Evolutionary conservation across 2,797 vertebrate species (phyloP).

Genomic region (Alosa sapidissima): DNA sequence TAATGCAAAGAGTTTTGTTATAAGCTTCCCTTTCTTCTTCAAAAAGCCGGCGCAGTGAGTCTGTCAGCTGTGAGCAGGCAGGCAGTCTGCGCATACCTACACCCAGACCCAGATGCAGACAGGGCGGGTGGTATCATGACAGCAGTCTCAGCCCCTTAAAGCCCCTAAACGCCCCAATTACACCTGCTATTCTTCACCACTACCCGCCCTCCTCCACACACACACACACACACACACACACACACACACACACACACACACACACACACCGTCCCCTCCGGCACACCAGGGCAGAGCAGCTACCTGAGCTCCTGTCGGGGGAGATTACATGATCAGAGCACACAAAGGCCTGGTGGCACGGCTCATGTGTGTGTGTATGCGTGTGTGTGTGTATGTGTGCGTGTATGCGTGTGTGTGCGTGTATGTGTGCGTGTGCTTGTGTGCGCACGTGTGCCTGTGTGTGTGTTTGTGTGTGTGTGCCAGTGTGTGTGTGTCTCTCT

Average conservation of each 20-base stretch:
- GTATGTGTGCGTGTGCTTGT: too few species aligned
- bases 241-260: conserved; percentile 11
- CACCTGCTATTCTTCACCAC: conserved; percentile 49
- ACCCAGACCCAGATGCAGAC: neutral
- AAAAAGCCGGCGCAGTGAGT: neutral
- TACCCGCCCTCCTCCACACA: neutral
- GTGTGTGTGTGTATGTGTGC: conserved; percentile 46
- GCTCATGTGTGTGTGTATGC: conserved; percentile 21
- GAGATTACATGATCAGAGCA: conserved; percentile 75
- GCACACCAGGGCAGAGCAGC: conserved; percentile 60
- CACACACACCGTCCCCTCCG: neutral
- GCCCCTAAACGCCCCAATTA: conserved; percentile 72
- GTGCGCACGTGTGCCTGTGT: too few species aligned
- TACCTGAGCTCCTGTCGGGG: conserved; percentile 69
- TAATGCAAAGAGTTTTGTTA: neutral
- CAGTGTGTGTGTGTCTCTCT: neutral
- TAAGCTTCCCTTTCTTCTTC: neutral
- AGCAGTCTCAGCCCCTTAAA: conserved; percentile 60
- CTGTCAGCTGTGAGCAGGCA: neutral
- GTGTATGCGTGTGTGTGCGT: conserved; percentile 43
- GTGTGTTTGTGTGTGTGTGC: conserved; percentile 30
- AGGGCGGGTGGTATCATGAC: conserved; percentile 32
- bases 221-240: conserved; percentile 10
- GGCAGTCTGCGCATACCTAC: neutral
- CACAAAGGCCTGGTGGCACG: conserved; percentile 43